Evolutionary conservation across 2,888 invertebrate genomes (phyloP), one percentile per base, ranked within the genome.

Genomic region (Ophion costatus): DNA sequence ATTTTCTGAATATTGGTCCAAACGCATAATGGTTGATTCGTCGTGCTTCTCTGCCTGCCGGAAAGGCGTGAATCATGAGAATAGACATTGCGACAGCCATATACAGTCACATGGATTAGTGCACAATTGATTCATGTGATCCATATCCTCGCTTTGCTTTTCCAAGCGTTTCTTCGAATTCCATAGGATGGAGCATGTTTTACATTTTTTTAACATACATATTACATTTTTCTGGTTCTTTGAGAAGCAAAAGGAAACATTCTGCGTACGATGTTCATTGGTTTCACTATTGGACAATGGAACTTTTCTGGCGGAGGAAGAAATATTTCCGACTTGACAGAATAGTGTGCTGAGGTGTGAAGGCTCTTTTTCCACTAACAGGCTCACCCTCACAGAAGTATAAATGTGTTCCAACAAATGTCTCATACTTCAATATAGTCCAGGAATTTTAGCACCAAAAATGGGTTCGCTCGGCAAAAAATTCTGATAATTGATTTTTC

Each of bases 1-100:
- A 80, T 56, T 38, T 82, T 59, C 78, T 74, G 64, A 84, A 84
- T 79, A 70, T 75, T 71, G 64, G 64, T 71, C 71, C 69, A 64
- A 64, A 61, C 59, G 66, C 45, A 79, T 71, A 75, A 82, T 78
- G 75, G 75, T 33, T 66, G 79, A 79, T 84, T 79, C 84, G 64
- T 75, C 70, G 80, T 74, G 83, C 77, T 83, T 75, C 70, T 83
- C 85, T 77, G 64, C 10, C 66, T 59, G 80, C 77, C 85, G 85
- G 83, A 83, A 81, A 80, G 38, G 57, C 57, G 78, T 80, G 69
- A 83, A 81, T 85, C 83, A 85, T 78, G 78, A 57, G 77, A 76
- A 24, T 61, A 76, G 75, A 76, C 74, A 57, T 59, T 75, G 45
- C 24, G 61, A 17, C 22, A 45, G 45, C 0, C 45, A 45, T 9